Evolutionary conservation across 2,888 invertebrate species (phyloP), one percentile per base, ranked within the genome.

Genomic region (Drosophila ezoana): DNA sequence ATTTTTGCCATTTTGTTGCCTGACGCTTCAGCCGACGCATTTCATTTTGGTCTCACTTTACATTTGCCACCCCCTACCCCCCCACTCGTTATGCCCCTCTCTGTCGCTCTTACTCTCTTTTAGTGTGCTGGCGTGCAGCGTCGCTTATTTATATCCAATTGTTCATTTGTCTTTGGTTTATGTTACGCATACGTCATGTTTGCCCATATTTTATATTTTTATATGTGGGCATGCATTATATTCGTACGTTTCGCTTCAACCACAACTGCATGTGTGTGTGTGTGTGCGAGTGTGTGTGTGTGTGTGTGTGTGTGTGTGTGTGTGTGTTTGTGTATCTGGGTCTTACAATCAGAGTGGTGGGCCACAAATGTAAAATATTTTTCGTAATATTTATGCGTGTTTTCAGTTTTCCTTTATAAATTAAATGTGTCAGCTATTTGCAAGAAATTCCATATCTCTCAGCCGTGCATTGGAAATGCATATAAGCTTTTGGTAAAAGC

Each of bases 121-220:
- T 32, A n/a, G 45, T 54, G 57, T 63, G 61, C 52, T 64, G 64
- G 65, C 52, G 41, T 62, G 64, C 72, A 52, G 66, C 65, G 69
- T 76, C 86, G 86, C 89, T 86, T 86, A 88, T 86, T 86, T 86
- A 86, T 88, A 88, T 83, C 85, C 85, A 88, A 88, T 86, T 86
- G 85, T 86, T 86, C 85, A 86, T 86, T 86, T 86, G 85, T 81
- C 85, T 86, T 88, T 86, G 85, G 85, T 86, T 86, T 86, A 86
- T 88, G 87, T 77, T 86, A 88, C 89, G 89, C 89, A 88, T 88
- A 88, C 85, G 87, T 86, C 89, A 86, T 88, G 87, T 81, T 70
- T 79, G 89, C 72, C 85, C 85, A 86, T 86, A 86, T 85, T 83
- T 86, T 88, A 84, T 78, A 72, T 80, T 79, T 72, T 64, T 68